These are phyloP conservation scores for Campaea margaritaria DNA, from an alignment of 2,888 invertebrate species.

Conservation along the genomic window DNA sequence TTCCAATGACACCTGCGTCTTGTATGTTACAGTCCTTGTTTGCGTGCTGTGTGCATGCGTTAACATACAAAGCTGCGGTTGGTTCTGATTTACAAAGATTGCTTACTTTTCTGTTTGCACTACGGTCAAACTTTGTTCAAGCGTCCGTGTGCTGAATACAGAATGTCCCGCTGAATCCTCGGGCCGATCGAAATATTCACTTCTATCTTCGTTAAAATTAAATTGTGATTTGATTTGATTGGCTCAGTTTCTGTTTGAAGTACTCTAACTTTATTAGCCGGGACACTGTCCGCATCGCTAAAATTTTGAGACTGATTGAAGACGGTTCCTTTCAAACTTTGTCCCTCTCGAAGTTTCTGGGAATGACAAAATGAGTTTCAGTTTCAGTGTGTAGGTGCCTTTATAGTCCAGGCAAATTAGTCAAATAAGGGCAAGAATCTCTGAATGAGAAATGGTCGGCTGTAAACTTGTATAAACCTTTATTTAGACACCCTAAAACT, in stretches of 20 bases:
- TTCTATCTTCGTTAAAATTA: conserved; percentile 52
- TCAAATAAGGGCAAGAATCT: too few species aligned
- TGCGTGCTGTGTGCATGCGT: too few species aligned
- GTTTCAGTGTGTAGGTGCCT: not conserved
- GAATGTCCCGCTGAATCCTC: conserved; percentile 42
- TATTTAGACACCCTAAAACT: too few species aligned
- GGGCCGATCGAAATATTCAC: conserved; percentile 54
- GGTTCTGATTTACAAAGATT: too few species aligned
- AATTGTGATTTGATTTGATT: conserved; percentile 55
- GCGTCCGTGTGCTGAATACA: conserved; percentile 61
- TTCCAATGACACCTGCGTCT: too few species aligned
- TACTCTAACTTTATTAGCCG: conserved; percentile 39
- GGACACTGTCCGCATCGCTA: conserved; percentile 22
- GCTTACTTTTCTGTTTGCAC: too few species aligned
- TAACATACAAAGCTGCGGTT: too few species aligned
- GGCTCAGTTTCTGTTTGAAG: conserved; percentile 42
- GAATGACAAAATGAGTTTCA: conserved; percentile 6
- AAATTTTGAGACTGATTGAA: conserved; percentile 34
- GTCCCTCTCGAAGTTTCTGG: not conserved
- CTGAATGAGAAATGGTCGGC: too few species aligned
- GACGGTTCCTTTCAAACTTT: conserved; percentile 26
- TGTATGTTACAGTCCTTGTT: too few species aligned
- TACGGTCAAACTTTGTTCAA: conserved; percentile 58
- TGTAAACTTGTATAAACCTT: too few species aligned
- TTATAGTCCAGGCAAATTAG: too few species aligned